Evolutionary conservation across 2,113 vertebrate genomes (phyloP).

Genomic region (Ictalurus punctatus): DNA sequence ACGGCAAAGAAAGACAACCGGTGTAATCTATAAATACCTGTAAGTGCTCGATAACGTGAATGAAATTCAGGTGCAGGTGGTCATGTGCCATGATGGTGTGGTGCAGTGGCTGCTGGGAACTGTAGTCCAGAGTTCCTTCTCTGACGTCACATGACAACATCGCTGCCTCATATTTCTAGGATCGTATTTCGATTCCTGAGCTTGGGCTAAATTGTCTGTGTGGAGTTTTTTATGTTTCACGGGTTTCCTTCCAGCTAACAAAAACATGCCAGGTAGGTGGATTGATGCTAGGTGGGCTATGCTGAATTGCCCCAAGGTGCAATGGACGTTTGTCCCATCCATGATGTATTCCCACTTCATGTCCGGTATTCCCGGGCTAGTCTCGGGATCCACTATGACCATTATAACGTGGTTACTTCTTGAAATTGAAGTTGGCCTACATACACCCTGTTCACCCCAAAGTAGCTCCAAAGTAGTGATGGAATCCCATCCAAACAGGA

Average conservation of each 20-base stretch:
- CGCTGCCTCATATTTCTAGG: neutral
- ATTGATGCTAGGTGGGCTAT: neutral
- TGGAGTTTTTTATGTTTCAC: neutral
- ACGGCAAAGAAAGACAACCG: no score
- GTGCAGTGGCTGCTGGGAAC: no score
- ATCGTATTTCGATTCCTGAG: neutral
- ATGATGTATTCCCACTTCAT: neutral
- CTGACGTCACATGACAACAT: neutral
- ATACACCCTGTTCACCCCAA: neutral
- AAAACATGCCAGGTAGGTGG: neutral
- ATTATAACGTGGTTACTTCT: neutral
- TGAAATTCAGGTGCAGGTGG: no score
- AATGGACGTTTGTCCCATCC: neutral
- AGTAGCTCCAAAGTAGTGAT: neutral
- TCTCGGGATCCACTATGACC: neutral
- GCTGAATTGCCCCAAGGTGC: neutral
- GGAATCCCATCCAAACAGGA: conserved; percentile 49
- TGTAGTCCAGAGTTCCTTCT: no score
- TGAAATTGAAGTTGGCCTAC: neutral
- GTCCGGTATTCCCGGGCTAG: neutral
- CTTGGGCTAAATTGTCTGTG: neutral
- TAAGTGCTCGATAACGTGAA: no score
- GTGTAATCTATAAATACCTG: no score
- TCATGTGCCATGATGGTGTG: no score
- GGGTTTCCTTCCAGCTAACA: neutral